These are phyloP conservation scores for Drosophila demipolita DNA, from an alignment of 2,888 invertebrate species.

Conservation along the genomic window DNA sequence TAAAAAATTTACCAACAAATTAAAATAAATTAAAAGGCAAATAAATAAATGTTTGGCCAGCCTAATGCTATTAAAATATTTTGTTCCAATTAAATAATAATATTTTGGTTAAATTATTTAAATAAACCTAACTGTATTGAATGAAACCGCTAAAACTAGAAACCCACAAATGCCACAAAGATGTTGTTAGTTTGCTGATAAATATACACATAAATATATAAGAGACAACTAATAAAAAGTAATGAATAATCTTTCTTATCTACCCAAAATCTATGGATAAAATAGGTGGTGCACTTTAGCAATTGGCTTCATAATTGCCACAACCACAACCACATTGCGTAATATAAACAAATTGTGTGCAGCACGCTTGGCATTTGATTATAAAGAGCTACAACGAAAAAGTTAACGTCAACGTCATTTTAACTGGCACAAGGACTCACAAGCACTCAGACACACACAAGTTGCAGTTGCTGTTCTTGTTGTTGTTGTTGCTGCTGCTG, in stretches of 20 bases:
- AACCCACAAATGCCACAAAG: background rate
- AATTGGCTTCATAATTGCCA: conserved; percentile 2
- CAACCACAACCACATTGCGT: conserved; percentile 2
- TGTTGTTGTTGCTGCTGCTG: conserved; percentile 7
- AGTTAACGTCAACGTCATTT: conserved; percentile 35
- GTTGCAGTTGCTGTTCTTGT: conserved; percentile 3
- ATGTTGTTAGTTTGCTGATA: background rate
- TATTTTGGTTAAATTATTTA: background rate
- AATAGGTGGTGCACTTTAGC: background rate
- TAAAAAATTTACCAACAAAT: no score
- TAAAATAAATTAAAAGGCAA: background rate
- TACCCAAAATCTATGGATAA: background rate
- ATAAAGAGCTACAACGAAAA: conserved; percentile 20
- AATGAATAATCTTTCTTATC: background rate
- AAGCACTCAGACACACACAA: conserved; percentile 36
- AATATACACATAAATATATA: background rate
- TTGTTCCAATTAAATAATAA: background rate
- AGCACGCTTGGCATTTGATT: conserved; percentile 48
- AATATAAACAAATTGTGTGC: conserved; percentile 20
- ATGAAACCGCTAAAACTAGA: background rate
- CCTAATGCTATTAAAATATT: background rate
- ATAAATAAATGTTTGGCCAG: background rate
- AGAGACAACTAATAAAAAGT: background rate
- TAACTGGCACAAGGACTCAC: conserved; percentile 77
- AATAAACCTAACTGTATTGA: background rate